phyloP scores from a whole-genome alignment of 2,113 vertebrate genomes.

The Carassius gibelio region DNA sequence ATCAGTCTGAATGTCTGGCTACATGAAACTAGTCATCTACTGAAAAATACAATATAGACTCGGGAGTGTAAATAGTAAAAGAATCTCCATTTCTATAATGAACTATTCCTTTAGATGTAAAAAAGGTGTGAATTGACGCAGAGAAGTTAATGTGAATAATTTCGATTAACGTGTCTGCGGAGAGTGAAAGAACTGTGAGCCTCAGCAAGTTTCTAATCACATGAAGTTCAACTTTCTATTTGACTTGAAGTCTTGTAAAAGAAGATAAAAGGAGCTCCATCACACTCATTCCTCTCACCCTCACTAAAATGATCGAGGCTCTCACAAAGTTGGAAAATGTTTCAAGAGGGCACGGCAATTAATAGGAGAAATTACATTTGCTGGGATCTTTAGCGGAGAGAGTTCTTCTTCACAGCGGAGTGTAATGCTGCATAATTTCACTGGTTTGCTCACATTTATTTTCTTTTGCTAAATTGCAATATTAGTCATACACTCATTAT shows the following conservation, averaged over 20 bases:
- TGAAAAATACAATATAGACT: too few species aligned
- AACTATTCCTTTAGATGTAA: not conserved
- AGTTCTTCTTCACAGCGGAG: constrained; percentile 70
- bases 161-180: not conserved
- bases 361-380: constrained; percentile 61
- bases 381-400: constrained; percentile 68
- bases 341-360: constrained; percentile 55
- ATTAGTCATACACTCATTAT: constrained; percentile 78
- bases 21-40: too few species aligned
- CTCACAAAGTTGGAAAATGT: constrained; percentile 54
- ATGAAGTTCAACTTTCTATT: constrained; percentile 20
- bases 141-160: not conserved
- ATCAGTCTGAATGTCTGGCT: too few species aligned
- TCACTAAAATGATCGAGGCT: constrained; percentile 40
- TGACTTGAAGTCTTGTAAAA: constrained; percentile 25
- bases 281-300: not conserved
- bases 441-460: constrained; percentile 72
- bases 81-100: not conserved
- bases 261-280: constrained; percentile 25
- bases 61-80: not conserved
- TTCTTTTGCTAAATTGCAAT: constrained; percentile 73
- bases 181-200: not conserved
- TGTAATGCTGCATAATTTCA: constrained; percentile 71
- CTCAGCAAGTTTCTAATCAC: constrained; percentile 6
- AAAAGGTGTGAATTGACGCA: not conserved